Base-by-base conservation (phyloP, 2,113 vertebrate genomes). In the Eclectus roratus region DNA sequence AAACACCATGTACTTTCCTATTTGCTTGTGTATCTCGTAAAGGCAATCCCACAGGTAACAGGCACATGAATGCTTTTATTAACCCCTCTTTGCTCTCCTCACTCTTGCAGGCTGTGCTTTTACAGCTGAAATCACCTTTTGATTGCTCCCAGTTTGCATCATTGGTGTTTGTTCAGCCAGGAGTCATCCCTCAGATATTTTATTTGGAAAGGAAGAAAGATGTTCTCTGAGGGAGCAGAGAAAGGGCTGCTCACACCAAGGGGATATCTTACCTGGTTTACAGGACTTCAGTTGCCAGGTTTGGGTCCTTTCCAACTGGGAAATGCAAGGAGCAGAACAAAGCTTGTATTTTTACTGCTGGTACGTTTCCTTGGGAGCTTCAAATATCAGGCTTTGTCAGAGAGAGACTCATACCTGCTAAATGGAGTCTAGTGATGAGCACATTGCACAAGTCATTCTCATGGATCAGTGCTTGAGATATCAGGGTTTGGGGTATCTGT, bases 401-500 rank as follows among this genome's bases (percentile, higher is more conserved):
- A 14, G 64, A 73, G 52, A 39, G 11, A 49, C 33, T 33, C 2
- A 0, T 44, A 9, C 6, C 63, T n/a, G 47, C 29, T 63, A 60
- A 44, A 3, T 9, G 44, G 52, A 71, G 33, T 5, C 44, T 21
- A 13, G 46, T 4, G 49, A 44, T 13, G 55, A 81, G 89, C 66
- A 73, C 23, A 1, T 50, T 37, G 13, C 43, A 17, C 66, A 29
- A 5, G 27, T 7, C 29, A 33, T 49, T 66, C 37, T 70, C 37
- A 5, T 13, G 58, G 66, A 20, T 0, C 0, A n/a, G 47, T 33
- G 44, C 41, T 35, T 4, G 6, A 53, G 27, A 72, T 41, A 41
- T 43, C 73, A 24, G 37, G 17, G 14, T 43, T 0, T 65, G 84
- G 63, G 71, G 61, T 63, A 7, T 14, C 41, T 55, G 21, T 29